Base-by-base conservation (phyloP, 2,888 invertebrate species). In the Seira musarum region DNA sequence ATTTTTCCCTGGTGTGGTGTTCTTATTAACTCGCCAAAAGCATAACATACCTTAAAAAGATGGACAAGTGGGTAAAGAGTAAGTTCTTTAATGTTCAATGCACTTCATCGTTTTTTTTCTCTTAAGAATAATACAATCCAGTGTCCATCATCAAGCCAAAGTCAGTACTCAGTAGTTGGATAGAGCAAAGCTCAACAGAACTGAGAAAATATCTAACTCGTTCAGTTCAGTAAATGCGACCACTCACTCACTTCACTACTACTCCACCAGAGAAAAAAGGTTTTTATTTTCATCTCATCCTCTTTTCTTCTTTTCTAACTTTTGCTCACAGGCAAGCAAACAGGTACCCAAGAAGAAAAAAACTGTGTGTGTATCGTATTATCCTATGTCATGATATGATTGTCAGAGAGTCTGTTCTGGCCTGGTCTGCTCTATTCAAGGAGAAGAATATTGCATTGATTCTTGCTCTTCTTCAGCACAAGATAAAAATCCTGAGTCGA, bases 251-350 rank as follows among this genome's bases (percentile, higher is more conserved):
- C 30, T 30, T 30, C 8, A 49, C 49, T 2, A 49, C 8, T 30
- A 30, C 30, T 30, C 8, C 8, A 49, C 49, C 15, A 49, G 49
- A 66, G 24, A 19, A 35, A 74, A 46, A 49, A 49, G 49, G 49
- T 49, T 49, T 49, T 49, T 49, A 49, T 49, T 13, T n/a, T 49
- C 49, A 49, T 49, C 49, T 49, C 30, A 30, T 30, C 30, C 30
- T 30, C 30, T 30, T 8, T 30, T 8, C 30, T 30, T 30, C 8
- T 8, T 30, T 30, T 65, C 21, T 68, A 25, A 69, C 63, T 68
- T 49, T 75, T 68, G 67, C 74, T 76, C 49, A 69, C 21, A 75
- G 68, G 74, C 68, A 53, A 73, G 70, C 21, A 71, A 77, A 77
- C 77, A 77, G 77, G 70, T 77, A 77, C 49, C 49, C 49, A 15